Evolutionary conservation across 2,113 vertebrate species (phyloP).

Genomic region (Phodopus roborovskii): DNA sequence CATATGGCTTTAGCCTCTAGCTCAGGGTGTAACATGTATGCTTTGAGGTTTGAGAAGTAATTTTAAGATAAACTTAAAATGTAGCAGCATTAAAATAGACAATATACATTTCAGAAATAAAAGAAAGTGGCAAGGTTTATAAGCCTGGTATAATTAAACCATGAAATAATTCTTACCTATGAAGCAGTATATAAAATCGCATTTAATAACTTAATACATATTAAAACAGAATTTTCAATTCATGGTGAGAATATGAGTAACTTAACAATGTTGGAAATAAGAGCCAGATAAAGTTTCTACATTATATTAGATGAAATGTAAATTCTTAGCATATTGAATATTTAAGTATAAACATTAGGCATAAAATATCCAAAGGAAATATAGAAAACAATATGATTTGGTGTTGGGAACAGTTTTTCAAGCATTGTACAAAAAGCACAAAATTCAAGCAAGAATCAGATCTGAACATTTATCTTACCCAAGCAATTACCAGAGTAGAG

Average conservation of each 20-base stretch:
- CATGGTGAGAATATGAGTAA: not conserved
- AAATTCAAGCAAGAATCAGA: not conserved
- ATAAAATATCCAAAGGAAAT: slow-evolving; percentile 18
- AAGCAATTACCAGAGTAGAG: not conserved
- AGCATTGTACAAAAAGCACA: not conserved
- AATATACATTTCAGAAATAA: slow-evolving; percentile 26
- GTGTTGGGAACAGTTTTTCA: not conserved
- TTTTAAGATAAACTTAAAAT: slow-evolving; percentile 17
- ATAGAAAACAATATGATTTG: not conserved
- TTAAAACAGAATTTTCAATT: slow-evolving; percentile 37
- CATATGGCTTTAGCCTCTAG: not conserved
- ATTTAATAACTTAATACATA: not conserved
- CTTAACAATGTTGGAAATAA: slow-evolving; percentile 37
- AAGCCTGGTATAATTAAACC: not conserved
- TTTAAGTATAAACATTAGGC: not conserved
- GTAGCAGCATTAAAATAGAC: not conserved
- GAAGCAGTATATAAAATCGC: not conserved
- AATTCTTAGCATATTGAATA: slow-evolving; percentile 41
- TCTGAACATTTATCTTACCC: not conserved
- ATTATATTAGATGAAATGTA: not conserved
- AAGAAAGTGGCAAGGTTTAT: not conserved
- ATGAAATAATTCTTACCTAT: not conserved
- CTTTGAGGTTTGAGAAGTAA: not conserved
- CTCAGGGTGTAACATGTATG: not conserved
- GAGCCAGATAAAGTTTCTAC: not conserved